Percentiles rank a stretch among this genome's conserved stretches.
phyloP scores from a whole-genome alignment of 2,113 vertebrate genomes.

The Microtus montanus region DNA sequence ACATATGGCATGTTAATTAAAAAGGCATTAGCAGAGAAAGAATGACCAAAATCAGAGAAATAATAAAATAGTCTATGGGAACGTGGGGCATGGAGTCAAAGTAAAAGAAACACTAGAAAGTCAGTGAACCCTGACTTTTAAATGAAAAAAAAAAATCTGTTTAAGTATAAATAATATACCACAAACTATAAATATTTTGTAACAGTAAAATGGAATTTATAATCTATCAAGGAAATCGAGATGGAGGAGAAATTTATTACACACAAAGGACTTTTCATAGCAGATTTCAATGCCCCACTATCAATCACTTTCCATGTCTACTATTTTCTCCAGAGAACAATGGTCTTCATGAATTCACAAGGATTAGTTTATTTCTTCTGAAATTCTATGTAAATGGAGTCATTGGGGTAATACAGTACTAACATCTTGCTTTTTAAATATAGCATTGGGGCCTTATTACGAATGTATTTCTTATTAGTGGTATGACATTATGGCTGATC shows the following conservation, averaged over 20 bases:
- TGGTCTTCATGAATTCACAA: background rate
- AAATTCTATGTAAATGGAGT: background rate
- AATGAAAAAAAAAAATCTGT: background rate
- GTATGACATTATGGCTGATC: background rate
- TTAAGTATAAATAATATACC: background rate
- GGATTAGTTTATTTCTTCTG: background rate
- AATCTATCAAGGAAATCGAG: background rate
- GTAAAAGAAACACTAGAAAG: background rate
- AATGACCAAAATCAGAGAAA: background rate
- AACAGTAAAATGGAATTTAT: background rate
- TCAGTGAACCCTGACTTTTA: background rate
- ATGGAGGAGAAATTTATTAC: background rate
- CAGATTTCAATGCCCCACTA: background rate
- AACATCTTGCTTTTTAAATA: background rate
- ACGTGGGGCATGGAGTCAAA: background rate
- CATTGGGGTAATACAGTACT: background rate
- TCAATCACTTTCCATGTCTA: background rate
- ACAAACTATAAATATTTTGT: background rate
- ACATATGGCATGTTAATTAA: background rate
- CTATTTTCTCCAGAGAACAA: background rate
- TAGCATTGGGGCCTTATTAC: background rate
- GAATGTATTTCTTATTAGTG: background rate
- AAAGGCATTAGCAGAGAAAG: background rate
- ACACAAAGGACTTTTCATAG: background rate
- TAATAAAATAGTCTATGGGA: background rate